Evolutionary conservation across 2,888 invertebrate species (phyloP).

Genomic region (Drosophila subquinaria): DNA sequence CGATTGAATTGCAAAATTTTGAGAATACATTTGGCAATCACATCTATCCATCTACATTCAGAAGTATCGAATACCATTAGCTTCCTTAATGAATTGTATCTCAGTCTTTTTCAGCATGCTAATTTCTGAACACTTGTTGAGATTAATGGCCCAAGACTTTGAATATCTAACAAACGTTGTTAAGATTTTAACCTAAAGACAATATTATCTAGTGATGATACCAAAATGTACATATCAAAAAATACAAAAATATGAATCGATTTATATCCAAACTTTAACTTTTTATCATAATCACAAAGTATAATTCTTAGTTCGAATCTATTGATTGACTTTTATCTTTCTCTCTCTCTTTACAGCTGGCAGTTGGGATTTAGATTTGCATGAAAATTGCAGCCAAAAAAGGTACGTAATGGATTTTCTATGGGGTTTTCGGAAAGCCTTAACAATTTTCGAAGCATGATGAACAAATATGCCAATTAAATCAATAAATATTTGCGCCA

Average conservation of each 20-base stretch:
- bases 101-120: constrained; percentile 36
- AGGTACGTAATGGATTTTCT: constrained; percentile 56
- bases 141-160: constrained; percentile 38
- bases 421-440: constrained; percentile 14
- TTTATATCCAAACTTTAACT: too few species aligned
- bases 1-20: constrained; percentile 74
- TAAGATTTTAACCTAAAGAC: constrained; percentile 21
- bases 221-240: too few species aligned
- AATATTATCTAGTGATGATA: background rate
- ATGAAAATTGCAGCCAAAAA: constrained; percentile 71
- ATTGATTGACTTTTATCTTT: constrained; percentile 15
- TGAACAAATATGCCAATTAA: constrained; percentile 68
- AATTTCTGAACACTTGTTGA: constrained; percentile 28
- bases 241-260: too few species aligned
- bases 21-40: constrained; percentile 60
- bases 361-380: constrained; percentile 49
- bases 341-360: constrained; percentile 69
- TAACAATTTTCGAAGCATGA: constrained; percentile 25
- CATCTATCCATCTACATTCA: constrained; percentile 2
- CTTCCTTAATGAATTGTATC: constrained; percentile 30
- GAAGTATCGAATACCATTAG: constrained; percentile 25
- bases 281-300: too few species aligned
- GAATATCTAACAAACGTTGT: constrained; percentile 32
- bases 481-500: constrained; percentile 73
- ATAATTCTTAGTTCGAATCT: background rate